These are phyloP conservation scores for Ursus arctos DNA, from an alignment of 2,113 vertebrate genomes.

Conservation along the genomic window DNA sequence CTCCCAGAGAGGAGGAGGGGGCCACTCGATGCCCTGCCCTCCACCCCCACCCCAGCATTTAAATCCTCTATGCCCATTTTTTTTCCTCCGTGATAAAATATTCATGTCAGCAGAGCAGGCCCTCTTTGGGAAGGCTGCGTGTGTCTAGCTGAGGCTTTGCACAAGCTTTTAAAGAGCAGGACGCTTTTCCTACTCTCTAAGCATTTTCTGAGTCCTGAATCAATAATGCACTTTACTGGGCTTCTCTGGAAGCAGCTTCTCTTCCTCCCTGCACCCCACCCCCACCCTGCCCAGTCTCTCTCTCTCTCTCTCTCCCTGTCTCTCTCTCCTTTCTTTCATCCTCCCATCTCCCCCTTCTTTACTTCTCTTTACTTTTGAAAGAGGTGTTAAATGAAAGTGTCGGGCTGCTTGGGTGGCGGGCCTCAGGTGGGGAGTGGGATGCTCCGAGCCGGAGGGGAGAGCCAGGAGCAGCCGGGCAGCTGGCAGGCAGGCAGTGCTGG, in stretches of 20 bases:
- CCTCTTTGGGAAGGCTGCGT: conserved; percentile 88
- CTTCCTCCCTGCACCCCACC: background rate
- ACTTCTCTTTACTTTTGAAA: background rate
- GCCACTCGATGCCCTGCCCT: background rate
- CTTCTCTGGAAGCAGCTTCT: conserved; percentile 30
- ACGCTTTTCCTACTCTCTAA: conserved; percentile 89
- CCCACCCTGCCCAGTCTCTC: background rate
- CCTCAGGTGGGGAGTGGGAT: background rate
- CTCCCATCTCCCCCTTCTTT: background rate
- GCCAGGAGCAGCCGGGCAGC: background rate
- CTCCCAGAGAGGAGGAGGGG: background rate
- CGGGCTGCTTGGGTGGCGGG: conserved; percentile 3
- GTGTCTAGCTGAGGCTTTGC: conserved; percentile 83
- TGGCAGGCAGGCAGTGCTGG: conserved; percentile 48
- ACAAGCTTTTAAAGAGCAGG: conserved; percentile 91
- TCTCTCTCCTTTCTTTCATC: background rate
- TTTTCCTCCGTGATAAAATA: conserved; percentile 92
- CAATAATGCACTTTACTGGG: conserved; percentile 88
- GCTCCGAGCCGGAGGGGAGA: background rate
- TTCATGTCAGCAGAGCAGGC: conserved; percentile 93
- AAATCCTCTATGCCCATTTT: conserved; percentile 77
- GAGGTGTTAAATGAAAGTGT: background rate
- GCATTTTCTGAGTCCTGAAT: conserved; percentile 90
- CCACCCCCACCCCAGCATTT: conserved; percentile 6
- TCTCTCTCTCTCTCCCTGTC: background rate